These are phyloP conservation scores for Acomys russatus DNA, from an alignment of 2,797 vertebrate genomes.

Conservation along the genomic window DNA sequence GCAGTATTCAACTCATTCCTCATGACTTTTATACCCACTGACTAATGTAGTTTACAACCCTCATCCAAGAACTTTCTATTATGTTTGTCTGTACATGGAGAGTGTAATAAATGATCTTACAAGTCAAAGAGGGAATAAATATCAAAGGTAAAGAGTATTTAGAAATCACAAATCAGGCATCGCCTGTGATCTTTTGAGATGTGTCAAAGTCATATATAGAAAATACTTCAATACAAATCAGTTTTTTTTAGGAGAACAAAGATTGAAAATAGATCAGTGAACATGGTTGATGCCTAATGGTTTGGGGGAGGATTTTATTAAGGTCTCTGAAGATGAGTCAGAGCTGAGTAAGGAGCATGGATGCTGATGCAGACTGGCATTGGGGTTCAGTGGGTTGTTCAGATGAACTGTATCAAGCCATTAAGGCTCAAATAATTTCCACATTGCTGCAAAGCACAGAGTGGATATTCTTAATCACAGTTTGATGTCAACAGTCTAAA, in stretches of 20 bases:
- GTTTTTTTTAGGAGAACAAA: background rate
- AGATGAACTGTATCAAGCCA: background rate
- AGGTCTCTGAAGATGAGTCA: background rate
- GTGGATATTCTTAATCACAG: background rate
- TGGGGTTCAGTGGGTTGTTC: background rate
- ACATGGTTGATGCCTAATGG: background rate
- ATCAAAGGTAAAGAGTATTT: background rate
- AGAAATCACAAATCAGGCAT: background rate
- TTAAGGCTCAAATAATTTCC: background rate
- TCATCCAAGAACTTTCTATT: background rate
- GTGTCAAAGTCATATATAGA: background rate
- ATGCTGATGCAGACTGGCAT: background rate
- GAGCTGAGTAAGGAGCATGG: background rate
- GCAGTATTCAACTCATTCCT: background rate
- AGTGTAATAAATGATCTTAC: background rate
- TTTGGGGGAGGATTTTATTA: background rate
- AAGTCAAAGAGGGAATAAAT: background rate
- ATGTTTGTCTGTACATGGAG: background rate
- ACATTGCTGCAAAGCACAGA: constrained; percentile 1
- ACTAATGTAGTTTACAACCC: background rate
- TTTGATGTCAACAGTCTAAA: background rate
- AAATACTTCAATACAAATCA: background rate
- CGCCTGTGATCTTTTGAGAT: background rate
- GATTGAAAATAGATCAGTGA: background rate
- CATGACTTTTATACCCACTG: background rate